A percentile compares a stretch with the other conserved stretches of the same genome.
Conservation (phyloP, 2,888 invertebrate genomes). For the Drosophila neotestacea region DNA sequence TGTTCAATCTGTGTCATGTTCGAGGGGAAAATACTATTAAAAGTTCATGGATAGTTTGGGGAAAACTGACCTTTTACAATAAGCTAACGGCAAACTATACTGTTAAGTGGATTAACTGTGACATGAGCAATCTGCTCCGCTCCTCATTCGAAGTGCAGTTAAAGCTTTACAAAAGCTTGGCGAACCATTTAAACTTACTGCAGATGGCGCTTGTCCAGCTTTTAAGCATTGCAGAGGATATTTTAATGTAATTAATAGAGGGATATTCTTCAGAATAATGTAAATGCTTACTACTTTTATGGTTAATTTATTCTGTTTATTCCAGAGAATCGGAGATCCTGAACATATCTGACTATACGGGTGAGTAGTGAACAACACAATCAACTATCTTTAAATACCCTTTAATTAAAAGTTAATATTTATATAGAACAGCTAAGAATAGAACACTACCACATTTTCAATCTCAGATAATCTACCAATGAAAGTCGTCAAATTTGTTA, state of each 20-base stretch:
- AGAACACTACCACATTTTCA: too few relatives aligned
- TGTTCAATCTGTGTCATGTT: background rate
- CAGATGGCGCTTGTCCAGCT: slow-evolving; percentile 23
- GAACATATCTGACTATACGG: too few relatives aligned
- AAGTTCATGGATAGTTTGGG: background rate
- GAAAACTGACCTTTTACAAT: background rate
- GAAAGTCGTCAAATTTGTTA: too few relatives aligned
- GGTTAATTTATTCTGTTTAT: too few relatives aligned
- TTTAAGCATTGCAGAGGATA: background rate
- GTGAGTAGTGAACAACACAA: too few relatives aligned
- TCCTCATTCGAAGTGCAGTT: slow-evolving; percentile 6
- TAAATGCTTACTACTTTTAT: too few relatives aligned
- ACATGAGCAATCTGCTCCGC: slow-evolving; percentile 1
- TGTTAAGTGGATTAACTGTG: slow-evolving; percentile 19
- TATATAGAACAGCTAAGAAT: too few relatives aligned
- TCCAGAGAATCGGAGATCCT: too few relatives aligned
- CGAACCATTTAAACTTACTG: background rate
- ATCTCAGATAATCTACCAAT: too few relatives aligned
- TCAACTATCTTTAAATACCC: background rate
- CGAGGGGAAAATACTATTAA: background rate
- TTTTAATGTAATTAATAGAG: background rate
- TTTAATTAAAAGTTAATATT: background rate
- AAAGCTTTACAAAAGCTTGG: slow-evolving; percentile 3
- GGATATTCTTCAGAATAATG: background rate
- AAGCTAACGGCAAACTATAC: background rate